Evolutionary conservation across 2,113 vertebrate species (phyloP), one percentile per base, ranked within the genome.

Genomic region (Heliornis fulica): DNA sequence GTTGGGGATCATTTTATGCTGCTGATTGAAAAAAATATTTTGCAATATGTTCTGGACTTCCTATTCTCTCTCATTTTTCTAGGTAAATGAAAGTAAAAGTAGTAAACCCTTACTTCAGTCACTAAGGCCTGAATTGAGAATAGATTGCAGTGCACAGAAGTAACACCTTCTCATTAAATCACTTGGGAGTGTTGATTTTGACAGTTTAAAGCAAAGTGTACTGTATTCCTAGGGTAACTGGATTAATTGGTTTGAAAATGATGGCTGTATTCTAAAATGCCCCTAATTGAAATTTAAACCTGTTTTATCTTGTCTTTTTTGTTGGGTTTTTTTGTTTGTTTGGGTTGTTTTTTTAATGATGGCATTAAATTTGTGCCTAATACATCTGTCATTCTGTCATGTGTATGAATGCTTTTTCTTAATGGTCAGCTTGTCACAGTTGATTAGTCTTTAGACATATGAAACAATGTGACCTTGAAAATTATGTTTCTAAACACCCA

Each of bases 351-450:
- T 50, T 86, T 71, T 94, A 89, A 50, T 23, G 75, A 64, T 94
- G 96, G 38, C 82, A 95, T 59, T 92, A 63, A 85, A 93, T 86
- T 95, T 97, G 94, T 93, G 90, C 91, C 91, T 97, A 93, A 96
- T 96, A 93, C 89, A 95, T 97, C 96, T 95, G 95, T 98, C 97
- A 95, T 90, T 69, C 46, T 97, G 95, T 96, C 95, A 89, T 91
- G 34, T 71, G 51, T 94, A 88, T 66, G 87, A 96, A 97, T 94
- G 92, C 83, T 94, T 97, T 96, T 96, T 97, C 96, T 71, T 96
- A 95, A 95, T 96, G 98, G 98, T 97, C 98, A 98, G 48, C 95
- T 96, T 97, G 97, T 97, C 97, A 96, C 90, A 97, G 91, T 93
- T 98, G 98, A 98, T 98, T 98, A 98, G 92, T 94, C 95, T 95